Conservation (phyloP, 2,888 invertebrate genomes). For the Amiota mariae region DNA sequence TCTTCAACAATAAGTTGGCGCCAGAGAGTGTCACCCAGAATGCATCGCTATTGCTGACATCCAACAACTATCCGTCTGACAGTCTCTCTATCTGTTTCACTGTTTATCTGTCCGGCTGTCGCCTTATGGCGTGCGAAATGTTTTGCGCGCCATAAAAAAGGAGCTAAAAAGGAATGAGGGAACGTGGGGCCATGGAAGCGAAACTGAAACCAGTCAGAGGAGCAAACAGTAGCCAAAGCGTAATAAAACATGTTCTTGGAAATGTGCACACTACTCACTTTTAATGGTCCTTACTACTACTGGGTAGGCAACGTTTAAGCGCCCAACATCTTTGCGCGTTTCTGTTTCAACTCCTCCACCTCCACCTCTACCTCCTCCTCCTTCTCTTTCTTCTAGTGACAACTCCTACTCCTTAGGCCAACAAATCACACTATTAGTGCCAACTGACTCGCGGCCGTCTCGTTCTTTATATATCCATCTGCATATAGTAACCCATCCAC, state of each 20-base stretch:
- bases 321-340: not conserved
- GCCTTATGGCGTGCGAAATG: slow-evolving; percentile 31
- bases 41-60: no score
- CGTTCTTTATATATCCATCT: not conserved
- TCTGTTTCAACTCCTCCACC: not conserved
- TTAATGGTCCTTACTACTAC: not conserved
- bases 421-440: slow-evolving; percentile 31
- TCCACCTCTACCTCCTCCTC: not conserved
- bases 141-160: not conserved
- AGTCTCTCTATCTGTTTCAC: no score
- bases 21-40: no score
- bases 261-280: slow-evolving; percentile 3
- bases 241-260: slow-evolving; percentile 15
- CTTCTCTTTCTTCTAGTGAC: not conserved
- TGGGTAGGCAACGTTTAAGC: not conserved
- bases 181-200: not conserved
- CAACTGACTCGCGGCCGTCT: slow-evolving; percentile 13
- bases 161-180: no score
- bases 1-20: no score
- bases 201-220: not conserved
- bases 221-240: not conserved
- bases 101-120: not conserved
- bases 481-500: not conserved
- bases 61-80: no score
- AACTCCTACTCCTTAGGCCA: slow-evolving; percentile 7